Evolutionary conservation across 2,113 vertebrate species (phyloP), one percentile per base, ranked within the genome.

Genomic region (Spermophilus dauricus): DNA sequence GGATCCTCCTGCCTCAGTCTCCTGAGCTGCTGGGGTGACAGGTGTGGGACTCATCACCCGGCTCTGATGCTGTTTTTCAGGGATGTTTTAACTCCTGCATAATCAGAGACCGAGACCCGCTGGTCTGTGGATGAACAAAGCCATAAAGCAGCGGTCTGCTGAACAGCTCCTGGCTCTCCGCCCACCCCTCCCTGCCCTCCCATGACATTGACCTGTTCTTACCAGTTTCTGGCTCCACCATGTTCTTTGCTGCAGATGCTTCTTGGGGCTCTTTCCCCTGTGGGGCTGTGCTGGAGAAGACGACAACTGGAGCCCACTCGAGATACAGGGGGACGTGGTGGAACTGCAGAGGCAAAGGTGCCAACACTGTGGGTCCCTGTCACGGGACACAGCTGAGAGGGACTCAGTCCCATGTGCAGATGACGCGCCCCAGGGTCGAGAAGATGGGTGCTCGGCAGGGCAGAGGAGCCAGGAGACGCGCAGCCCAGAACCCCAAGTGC

Each of bases 231-330:
- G 89, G 5, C 28, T 88, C 88, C 0, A 6, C 34, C 2, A 34
- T 3, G 45, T 39, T 34, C 13, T 72, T 82, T 90, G 96, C 63
- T 12, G 12, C 84, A 2, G 92, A 7, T 34, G n/a, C 0, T 0
- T 58, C 53, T 48, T 2, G 53, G 12, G 12, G 8, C 1, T 1
- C 10, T 16, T 95, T 94, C 30, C 91, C 97, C 34, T 97, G 97
- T 30, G 98, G 96, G 72, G 98, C 75, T 69, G 98, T 77, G 53
- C 96, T 96, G 39, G 99, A 97, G 97, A 99, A 99, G 96, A 99
- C 98, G 0, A 99, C 99, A 69, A 99, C 93, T 0, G 99, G 99
- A 51, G 99, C 99, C 99, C 99, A 99, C 95, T 99, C 99, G 97
- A 99, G 98, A 82, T 99, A 99, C 53, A 99, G 97, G 0, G 99